A percentile compares a stretch with the other conserved stretches of the same genome.
phyloP scores from a whole-genome alignment of 2,113 vertebrate genomes.

The Ammodramus savannarum region DNA sequence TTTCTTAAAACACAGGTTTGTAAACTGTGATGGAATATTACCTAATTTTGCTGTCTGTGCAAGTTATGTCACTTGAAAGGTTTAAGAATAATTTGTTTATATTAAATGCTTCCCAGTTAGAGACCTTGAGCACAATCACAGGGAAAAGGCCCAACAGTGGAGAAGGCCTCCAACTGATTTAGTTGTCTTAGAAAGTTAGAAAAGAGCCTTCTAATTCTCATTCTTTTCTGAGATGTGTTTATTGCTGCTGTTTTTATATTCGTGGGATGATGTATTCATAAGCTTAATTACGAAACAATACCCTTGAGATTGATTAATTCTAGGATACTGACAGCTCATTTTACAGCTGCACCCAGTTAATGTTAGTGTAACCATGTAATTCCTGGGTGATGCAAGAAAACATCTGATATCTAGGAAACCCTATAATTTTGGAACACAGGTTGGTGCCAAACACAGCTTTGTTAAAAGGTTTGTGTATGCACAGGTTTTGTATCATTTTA shows the following conservation, averaged over 20 bases:
- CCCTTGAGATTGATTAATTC: slow-evolving; percentile 50
- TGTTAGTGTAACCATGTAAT: slow-evolving; percentile 22
- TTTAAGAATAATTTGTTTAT: not conserved
- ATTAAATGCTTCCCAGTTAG: not conserved
- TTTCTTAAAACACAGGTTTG: not conserved
- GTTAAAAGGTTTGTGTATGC: not conserved
- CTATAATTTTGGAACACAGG: slow-evolving; percentile 28
- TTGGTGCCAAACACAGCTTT: not conserved
- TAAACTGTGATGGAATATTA: not conserved
- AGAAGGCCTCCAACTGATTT: not conserved
- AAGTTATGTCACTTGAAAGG: not conserved
- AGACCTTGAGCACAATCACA: not conserved
- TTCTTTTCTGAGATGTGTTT: not conserved
- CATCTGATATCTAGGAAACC: slow-evolving; percentile 56
- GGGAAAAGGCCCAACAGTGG: not conserved
- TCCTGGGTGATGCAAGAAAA: slow-evolving; percentile 49
- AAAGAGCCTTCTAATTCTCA: not conserved
- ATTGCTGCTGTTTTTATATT: slow-evolving; percentile 35
- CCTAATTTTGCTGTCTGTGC: not conserved
- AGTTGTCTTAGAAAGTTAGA: not conserved
- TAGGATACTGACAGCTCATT: slow-evolving; percentile 32
- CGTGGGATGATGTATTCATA: slow-evolving; percentile 1
- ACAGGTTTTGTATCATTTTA: not conserved
- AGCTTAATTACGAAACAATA: slow-evolving; percentile 46
- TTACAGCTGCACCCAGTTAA: not conserved